Conservation (phyloP, 2,888 invertebrate genomes). For the Drosophila paramelanica region DNA sequence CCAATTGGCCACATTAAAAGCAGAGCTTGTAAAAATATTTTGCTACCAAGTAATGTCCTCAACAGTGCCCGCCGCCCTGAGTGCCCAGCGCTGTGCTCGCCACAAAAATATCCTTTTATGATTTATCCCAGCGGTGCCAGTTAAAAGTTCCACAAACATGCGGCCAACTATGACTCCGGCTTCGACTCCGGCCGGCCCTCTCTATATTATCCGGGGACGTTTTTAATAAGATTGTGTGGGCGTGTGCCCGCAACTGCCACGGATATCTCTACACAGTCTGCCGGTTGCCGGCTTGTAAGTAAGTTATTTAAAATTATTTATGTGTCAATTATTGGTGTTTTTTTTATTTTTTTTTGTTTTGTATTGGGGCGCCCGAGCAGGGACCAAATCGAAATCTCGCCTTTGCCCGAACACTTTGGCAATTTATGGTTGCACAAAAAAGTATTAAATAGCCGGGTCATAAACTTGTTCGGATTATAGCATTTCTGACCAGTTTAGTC, state of each 20-base stretch:
- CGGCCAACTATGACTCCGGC: constrained; percentile 45
- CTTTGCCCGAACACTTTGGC: constrained; percentile 19
- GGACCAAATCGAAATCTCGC: constrained; percentile 44
- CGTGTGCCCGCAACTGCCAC: constrained; percentile 36
- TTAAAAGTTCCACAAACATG: constrained; percentile 68
- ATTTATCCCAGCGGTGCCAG: constrained; percentile 75
- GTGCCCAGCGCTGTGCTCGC: constrained; percentile 30
- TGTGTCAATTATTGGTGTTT: constrained; percentile 70
- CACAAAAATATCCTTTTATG: constrained; percentile 72
- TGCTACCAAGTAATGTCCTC: constrained; percentile 48
- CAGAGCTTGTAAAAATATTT: constrained; percentile 56
- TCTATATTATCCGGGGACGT: constrained; percentile 64
- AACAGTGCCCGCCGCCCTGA: constrained; percentile 3
- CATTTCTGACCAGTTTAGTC: constrained; percentile 20
- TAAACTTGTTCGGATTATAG: constrained; percentile 48
- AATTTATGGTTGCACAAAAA: constrained; percentile 40
- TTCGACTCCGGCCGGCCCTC: not conserved
- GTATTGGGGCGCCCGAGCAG: constrained; percentile 17
- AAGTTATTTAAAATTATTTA: constrained; percentile 75
- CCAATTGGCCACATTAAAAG: constrained; percentile 61
- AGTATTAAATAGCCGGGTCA: constrained; percentile 36
- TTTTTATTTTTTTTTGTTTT: constrained; percentile 26
- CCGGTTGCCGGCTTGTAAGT: constrained; percentile 36
- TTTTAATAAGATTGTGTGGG: constrained; percentile 75
- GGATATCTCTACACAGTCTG: constrained; percentile 20